Base-by-base conservation (phyloP, 1,140 invertebrate genomes). In the Halictus rubicundus region DNA sequence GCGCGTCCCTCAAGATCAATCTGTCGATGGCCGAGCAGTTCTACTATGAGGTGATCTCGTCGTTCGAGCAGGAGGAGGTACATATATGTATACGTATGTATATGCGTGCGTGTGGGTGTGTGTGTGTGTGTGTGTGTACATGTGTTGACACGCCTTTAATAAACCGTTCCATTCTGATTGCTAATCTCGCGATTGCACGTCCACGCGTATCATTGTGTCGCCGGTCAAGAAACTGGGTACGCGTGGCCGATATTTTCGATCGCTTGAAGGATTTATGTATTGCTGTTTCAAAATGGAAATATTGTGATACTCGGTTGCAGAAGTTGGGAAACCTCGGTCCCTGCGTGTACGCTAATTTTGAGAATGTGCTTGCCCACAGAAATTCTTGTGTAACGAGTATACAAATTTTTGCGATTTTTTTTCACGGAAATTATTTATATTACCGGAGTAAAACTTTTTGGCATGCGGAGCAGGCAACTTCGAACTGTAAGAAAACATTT, bases 1-100 rank as follows among this genome's bases (percentile, higher is more conserved):
- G 87, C 25, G 83, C 84, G 21, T 91, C 90, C 14, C 81, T 91
- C 60, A 92, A 92, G 86, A 90, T 92, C 83, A 89, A 93, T 86
- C 89, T 93, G 19, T 93, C 92, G 59, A 91, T 91, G 90, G 90
- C 89, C 27, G 92, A 93, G 78, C 87, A 92, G 74, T 91, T 93
- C 87, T 93, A 93, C 89, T 92, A 92, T 84, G 92, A 93, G 85
- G 89, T 93, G 82, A 92, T 93, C 73, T 93, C 92, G 72, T 92
- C 90, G 65, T 93, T 92, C 78, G 91, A 91, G 72, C 89, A 90
- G 74, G 91, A 92, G 71, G 90, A 92, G 91, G 91, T 90, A 89
- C 72, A 83, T 84, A 84, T 37, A 57, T n/a, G 19, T n/a, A 57
- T n/a, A 57, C 9, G 7, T 7, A 9, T n/a, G 5, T 57, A 1